These are phyloP conservation scores for Philotrypesis tridentata DNA, from an alignment of 1,140 invertebrate species.

Conservation along the genomic window DNA sequence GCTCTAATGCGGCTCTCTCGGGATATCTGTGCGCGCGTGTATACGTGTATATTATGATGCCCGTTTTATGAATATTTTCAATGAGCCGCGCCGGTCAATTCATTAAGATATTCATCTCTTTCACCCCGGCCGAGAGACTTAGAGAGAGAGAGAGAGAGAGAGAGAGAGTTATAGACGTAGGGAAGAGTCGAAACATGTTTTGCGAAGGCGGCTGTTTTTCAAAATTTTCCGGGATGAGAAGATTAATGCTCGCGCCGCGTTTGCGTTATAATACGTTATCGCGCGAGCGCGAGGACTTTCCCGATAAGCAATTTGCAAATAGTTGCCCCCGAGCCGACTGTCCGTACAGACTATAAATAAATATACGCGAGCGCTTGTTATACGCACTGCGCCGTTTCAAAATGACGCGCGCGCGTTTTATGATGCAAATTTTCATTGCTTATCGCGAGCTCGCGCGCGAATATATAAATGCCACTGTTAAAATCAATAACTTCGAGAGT, in stretches of 20 bases:
- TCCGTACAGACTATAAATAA: background rate
- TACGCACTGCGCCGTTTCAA: background rate
- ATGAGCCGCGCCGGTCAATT: constrained; percentile 16
- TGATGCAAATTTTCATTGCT: background rate
- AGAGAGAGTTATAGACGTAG: too few relatives aligned
- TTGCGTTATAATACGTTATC: too few relatives aligned
- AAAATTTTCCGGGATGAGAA: too few relatives aligned
- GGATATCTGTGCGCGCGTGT: background rate
- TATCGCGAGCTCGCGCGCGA: background rate
- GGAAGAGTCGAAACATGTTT: too few relatives aligned
- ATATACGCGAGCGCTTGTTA: background rate
- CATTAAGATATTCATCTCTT: constrained; percentile 29
- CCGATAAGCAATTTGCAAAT: background rate
- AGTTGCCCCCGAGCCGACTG: background rate
- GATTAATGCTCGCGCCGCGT: too few relatives aligned
- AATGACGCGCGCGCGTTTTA: background rate
- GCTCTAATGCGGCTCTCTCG: constrained; percentile 14
- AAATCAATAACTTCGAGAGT: constrained; percentile 2
- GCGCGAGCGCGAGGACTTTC: background rate
- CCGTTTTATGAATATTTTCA: constrained; percentile 32
- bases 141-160: too few relatives aligned
- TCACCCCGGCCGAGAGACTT: too few relatives aligned
- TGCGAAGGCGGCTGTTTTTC: too few relatives aligned
- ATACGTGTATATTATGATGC: background rate
- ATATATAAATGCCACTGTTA: constrained; percentile 2